Percentiles rank a stretch among this genome's conserved stretches.
Evolutionary conservation across 2,113 vertebrate species (phyloP).

Genomic region (Helogale parvula): DNA sequence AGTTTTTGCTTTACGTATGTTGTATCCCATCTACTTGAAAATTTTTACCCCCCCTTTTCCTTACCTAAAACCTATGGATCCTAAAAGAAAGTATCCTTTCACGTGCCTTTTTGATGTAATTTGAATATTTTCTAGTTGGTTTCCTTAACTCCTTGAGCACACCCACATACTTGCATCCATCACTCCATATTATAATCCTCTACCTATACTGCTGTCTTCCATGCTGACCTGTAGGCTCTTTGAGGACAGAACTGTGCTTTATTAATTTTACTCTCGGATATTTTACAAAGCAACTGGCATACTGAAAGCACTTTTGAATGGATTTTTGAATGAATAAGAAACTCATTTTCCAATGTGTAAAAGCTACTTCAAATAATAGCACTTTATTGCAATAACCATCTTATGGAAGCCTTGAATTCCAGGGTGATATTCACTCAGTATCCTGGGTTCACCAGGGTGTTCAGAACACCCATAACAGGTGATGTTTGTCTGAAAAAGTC

Average conservation of each 20-base stretch:
- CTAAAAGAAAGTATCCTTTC: neutral
- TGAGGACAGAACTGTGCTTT: neutral
- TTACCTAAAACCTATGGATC: neutral
- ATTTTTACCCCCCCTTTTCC: neutral
- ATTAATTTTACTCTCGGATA: neutral
- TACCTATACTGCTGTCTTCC: neutral
- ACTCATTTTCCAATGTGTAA: neutral
- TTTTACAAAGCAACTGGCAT: neutral
- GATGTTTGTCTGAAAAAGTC: neutral
- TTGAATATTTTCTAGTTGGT: neutral
- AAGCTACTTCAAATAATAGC: neutral
- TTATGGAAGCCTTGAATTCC: neutral
- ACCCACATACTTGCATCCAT: accelerated
- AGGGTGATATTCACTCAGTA: neutral
- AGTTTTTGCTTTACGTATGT: neutral
- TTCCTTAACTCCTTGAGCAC: neutral
- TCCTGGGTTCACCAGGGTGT: neutral
- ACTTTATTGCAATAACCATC: neutral
- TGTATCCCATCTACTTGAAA: neutral
- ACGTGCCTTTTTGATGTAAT: neutral
- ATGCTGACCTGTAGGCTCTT: neutral
- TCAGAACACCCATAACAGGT: neutral
- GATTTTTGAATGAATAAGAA: neutral
- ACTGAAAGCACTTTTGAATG: neutral
- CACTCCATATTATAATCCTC: neutral